Conservation (phyloP, 2,888 invertebrate species). For the Gibbula magus region DNA sequence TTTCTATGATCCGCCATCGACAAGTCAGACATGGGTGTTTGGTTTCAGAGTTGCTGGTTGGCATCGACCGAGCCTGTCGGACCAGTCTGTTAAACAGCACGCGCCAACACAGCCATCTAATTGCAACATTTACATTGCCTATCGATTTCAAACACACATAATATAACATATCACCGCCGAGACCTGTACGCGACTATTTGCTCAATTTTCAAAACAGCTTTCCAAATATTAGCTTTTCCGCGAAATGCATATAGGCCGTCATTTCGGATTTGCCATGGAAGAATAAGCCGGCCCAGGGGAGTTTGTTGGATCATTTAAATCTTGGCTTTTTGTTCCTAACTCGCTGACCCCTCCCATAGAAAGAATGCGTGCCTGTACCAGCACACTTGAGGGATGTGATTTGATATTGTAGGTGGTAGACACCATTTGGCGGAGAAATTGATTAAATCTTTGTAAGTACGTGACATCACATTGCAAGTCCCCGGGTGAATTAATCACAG, state of each 20-base stretch:
- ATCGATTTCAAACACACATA: constrained; percentile 29
- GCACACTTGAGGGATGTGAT: background rate
- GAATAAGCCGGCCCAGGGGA: constrained; percentile 4
- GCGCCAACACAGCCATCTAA: constrained; percentile 11
- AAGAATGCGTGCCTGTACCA: background rate
- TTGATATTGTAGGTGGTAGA: constrained; percentile 12
- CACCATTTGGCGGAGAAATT: constrained; percentile 11
- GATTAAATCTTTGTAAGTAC: constrained; percentile 17
- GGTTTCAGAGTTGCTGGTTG: constrained; percentile 15
- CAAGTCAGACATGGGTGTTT: background rate
- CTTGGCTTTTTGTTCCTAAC: constrained; percentile 21
- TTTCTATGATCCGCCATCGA: constrained; percentile 19
- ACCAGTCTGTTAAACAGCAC: constrained; percentile 9
- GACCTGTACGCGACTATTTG: constrained; percentile 3
- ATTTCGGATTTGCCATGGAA: constrained; percentile 7
- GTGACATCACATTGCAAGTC: constrained; percentile 7
- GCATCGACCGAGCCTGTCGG: background rate
- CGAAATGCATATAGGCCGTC: constrained; percentile 20
- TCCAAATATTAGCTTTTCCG: constrained; percentile 24
- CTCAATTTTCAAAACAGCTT: constrained; percentile 24
- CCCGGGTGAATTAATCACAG: constrained; percentile 14
- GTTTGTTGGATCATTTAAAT: background rate
- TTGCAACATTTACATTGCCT: constrained; percentile 24
- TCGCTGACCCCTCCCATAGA: constrained; percentile 1
- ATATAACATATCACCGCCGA: constrained; percentile 14